Evolutionary conservation across 2,113 vertebrate genomes (phyloP).

Genomic region (Cavia aperea): DNA sequence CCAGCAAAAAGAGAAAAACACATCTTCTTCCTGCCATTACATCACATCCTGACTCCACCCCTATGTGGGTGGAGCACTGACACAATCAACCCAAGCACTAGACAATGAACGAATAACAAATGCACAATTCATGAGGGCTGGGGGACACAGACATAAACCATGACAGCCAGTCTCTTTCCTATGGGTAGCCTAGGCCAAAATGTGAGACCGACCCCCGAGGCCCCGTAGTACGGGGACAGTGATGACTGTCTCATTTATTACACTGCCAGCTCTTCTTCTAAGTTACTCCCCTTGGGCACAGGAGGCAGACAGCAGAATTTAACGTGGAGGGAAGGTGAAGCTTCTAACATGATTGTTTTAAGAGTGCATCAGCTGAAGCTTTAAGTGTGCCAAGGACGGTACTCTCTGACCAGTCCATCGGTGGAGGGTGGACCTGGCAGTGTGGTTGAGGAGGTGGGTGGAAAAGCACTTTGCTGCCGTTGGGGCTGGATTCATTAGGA

Average conservation of each 20-base stretch:
- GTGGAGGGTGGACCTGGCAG: neutral
- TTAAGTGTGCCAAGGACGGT: neutral
- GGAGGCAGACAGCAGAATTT: neutral
- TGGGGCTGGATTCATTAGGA: neutral
- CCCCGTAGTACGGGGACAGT: accelerated
- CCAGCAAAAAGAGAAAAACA: too few species aligned
- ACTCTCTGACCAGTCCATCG: neutral
- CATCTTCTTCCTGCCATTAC: too few species aligned
- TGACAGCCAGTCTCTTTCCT: neutral
- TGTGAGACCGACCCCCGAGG: neutral
- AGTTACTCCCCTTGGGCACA: neutral
- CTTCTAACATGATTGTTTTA: neutral
- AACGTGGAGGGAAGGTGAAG: neutral
- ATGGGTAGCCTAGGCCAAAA: accelerated
- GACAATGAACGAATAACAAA: too few species aligned
- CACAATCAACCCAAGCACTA: too few species aligned
- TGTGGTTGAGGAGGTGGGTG: neutral
- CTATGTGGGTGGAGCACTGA: too few species aligned
- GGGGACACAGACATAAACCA: too few species aligned
- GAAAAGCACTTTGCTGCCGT: neutral
- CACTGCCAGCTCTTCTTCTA: neutral
- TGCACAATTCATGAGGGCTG: too few species aligned
- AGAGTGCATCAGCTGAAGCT: neutral
- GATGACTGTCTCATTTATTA: neutral
- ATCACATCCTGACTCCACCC: too few species aligned